These are phyloP conservation scores for Dipodomys stephensi DNA, from an alignment of 2,113 vertebrate genomes.

Conservation along the genomic window DNA sequence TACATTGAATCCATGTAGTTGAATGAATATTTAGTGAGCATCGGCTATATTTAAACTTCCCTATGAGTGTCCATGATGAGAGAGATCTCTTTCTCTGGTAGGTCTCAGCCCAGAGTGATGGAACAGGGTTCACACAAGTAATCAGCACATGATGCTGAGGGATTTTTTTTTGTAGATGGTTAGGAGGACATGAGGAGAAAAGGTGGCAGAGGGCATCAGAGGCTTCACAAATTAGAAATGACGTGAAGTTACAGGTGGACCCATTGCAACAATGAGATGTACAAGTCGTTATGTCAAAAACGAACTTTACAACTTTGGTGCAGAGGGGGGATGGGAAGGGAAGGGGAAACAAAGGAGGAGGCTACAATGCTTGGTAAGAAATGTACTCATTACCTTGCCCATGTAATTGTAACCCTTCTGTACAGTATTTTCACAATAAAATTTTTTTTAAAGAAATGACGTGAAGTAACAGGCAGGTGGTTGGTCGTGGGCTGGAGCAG, in stretches of 20 bases:
- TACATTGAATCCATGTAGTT: not conserved
- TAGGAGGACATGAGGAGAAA: not conserved
- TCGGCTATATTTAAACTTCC: not conserved
- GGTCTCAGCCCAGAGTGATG: not conserved
- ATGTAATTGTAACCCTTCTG: too few species aligned
- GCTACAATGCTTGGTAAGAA: too few species aligned
- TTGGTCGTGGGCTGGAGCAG: not conserved
- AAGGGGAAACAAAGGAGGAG: too few species aligned
- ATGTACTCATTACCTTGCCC: too few species aligned
- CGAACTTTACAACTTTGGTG: too few species aligned
- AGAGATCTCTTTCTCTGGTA: not conserved
- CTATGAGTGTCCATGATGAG: not conserved
- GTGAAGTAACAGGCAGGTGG: not conserved
- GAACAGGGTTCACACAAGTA: not conserved
- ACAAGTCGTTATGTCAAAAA: too few species aligned
- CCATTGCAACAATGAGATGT: too few species aligned
- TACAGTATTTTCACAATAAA: too few species aligned
- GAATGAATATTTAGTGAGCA: not conserved
- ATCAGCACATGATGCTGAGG: not conserved
- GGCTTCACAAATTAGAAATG: not conserved
- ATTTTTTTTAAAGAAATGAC: too few species aligned
- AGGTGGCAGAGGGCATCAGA: not conserved
- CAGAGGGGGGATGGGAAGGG: too few species aligned
- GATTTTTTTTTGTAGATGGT: accelerated
- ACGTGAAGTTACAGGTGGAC: not conserved